Conservation (phyloP, 2,113 vertebrate genomes). For the Erythrolamprus reginae region DNA sequence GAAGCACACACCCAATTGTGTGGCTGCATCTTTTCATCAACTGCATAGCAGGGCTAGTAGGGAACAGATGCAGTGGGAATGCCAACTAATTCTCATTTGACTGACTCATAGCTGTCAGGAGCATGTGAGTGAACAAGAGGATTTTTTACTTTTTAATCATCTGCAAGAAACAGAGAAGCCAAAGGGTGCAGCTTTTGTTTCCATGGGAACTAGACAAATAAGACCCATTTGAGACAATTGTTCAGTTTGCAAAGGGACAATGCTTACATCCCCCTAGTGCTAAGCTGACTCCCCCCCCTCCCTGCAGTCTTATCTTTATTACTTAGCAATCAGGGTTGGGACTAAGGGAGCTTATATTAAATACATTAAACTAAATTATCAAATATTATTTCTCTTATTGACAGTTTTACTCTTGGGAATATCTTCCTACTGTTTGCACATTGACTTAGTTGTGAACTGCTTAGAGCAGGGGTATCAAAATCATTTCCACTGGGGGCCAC, state of each 20-base stretch:
- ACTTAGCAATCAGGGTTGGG: neutral
- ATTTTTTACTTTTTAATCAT: neutral
- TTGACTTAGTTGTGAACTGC: neutral
- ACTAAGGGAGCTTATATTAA: neutral
- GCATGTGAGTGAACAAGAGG: fast-evolving
- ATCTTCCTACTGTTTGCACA: neutral
- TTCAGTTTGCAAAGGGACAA: neutral
- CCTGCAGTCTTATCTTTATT: neutral
- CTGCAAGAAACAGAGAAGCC: neutral
- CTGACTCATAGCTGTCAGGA: neutral
- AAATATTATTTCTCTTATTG: neutral
- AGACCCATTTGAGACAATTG: neutral
- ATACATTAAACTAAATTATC: neutral
- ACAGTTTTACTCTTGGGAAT: neutral
- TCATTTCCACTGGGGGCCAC: no score
- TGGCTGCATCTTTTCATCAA: fast-evolving
- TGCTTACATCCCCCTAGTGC: neutral
- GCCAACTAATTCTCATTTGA: neutral
- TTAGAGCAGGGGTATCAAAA: neutral
- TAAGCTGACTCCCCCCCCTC: neutral
- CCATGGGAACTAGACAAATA: constrained; percentile 19
- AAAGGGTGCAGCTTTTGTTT: constrained; percentile 10
- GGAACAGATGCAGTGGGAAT: neutral
- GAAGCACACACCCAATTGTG: neutral
- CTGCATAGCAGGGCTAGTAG: neutral